Evolutionary conservation across 2,113 vertebrate species (phyloP).

Genomic region (Mesoclemmys tuberculata): DNA sequence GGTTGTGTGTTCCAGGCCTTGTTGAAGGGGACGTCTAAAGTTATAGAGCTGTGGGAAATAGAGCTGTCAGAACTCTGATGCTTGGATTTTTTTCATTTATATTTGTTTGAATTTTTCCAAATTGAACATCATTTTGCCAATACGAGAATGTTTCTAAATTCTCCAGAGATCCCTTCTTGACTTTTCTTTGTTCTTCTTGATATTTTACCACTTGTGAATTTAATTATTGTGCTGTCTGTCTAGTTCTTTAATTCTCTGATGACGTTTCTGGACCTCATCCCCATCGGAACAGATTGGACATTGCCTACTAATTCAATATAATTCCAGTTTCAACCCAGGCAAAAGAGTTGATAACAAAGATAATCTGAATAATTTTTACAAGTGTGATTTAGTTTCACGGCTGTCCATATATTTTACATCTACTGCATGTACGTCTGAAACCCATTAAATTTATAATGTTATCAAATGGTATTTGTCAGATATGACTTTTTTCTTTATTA

Average conservation of each 20-base stretch:
- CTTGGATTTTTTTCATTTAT: not conserved
- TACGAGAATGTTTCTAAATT: not conserved
- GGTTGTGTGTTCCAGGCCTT: not conserved
- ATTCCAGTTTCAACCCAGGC: not conserved
- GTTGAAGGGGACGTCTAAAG: not conserved
- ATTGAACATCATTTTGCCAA: not conserved
- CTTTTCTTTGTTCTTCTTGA: not conserved
- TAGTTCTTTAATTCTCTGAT: not conserved
- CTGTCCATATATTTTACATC: not conserved
- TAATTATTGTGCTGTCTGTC: not conserved
- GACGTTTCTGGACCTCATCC: not conserved
- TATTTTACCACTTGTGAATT: not conserved
- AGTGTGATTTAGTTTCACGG: not conserved
- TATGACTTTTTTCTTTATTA: not conserved
- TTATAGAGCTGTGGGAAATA: not conserved
- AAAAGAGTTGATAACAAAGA: not conserved
- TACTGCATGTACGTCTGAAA: accelerated
- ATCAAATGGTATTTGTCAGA: not conserved
- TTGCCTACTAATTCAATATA: not conserved
- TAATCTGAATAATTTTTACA: not conserved
- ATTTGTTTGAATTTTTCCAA: not conserved
- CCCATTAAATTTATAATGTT: not conserved
- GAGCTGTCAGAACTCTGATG: not conserved
- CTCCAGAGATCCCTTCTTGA: accelerated
- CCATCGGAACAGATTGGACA: not conserved